Base-by-base conservation (phyloP, 2,888 invertebrate genomes). In the Parascotia fuliginaria region DNA sequence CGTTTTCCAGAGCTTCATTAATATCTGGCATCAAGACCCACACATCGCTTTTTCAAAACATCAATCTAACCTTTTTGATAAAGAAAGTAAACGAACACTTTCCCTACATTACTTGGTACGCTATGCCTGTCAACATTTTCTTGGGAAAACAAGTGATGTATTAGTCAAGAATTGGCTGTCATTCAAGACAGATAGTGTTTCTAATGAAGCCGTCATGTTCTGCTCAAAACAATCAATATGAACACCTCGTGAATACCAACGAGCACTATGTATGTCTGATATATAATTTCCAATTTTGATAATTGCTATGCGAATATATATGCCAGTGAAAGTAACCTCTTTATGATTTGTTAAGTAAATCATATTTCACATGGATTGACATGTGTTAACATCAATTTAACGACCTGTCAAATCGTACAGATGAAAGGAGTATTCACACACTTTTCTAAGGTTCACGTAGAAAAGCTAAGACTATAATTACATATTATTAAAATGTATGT, bases 291-390 rank as follows among this genome's bases (percentile, higher is more conserved):
- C 47, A 50, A 69, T 64, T 63, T 61, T 47, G 52, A 56, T 65
- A 58, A 65, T 64, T 60, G 40, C 56, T 51, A 42, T 39, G 59
- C 41, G 45, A 43, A 54, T 58, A n/a, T n/a, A 42, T 28, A 31
- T 39, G 39, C 27, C 41, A 45, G 77, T 68, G 79, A 79, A 79
- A 79, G 79, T 62, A 15, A 37, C 56, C 63, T 71, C 69, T 70
- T 67, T 65, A 61, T 48, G 34, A 62, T 64, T 65, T 68, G 24
- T 63, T 42, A 41, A 57, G 49, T 47, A 55, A 47, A 58, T 57
- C 50, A 55, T 60, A 54, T 52, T 33, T 38, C 45, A 57, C 63
- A 22, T 45, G 32, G 14, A 44, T 54, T 48, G 46, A 54, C 28
- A 54, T 52, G 29, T 38, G 32, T 47, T 55, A 37, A 42, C 49